phyloP scores from a whole-genome alignment of 2,888 invertebrate genomes.

The Pimpla rufipes region DNA sequence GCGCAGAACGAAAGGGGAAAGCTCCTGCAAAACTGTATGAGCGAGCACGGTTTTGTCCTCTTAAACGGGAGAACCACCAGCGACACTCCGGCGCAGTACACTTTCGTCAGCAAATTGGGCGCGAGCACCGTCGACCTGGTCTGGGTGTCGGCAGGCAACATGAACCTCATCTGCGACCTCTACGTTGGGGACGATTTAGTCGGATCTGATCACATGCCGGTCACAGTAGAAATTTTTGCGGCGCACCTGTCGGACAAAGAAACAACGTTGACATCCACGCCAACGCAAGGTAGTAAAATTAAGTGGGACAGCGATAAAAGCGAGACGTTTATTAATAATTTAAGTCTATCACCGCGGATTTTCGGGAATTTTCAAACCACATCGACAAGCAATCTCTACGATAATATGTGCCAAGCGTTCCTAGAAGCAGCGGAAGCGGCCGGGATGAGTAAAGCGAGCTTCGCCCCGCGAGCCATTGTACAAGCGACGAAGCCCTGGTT shows the following conservation, averaged over 20 bases:
- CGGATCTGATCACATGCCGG: constrained; percentile 1
- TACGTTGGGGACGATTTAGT: neutral
- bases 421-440: neutral
- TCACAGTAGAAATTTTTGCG: neutral
- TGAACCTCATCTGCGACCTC: neutral
- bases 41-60: neutral
- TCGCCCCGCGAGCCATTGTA: neutral
- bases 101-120: neutral
- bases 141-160: neutral
- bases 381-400: neutral
- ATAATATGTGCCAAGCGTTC: neutral
- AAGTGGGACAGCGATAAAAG: neutral
- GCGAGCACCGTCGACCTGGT: neutral
- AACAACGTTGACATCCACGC: neutral
- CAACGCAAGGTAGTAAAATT: neutral
- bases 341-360: neutral
- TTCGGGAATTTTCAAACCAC: neutral
- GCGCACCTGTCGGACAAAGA: neutral
- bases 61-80: neutral
- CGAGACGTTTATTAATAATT: neutral
- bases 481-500: neutral
- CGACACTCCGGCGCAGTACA: neutral
- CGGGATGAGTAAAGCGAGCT: constrained; percentile 3
- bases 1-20: neutral
- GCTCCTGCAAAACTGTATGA: neutral